phyloP scores from a whole-genome alignment of 2,888 invertebrate genomes.

The Periphyllus acericola region DNA sequence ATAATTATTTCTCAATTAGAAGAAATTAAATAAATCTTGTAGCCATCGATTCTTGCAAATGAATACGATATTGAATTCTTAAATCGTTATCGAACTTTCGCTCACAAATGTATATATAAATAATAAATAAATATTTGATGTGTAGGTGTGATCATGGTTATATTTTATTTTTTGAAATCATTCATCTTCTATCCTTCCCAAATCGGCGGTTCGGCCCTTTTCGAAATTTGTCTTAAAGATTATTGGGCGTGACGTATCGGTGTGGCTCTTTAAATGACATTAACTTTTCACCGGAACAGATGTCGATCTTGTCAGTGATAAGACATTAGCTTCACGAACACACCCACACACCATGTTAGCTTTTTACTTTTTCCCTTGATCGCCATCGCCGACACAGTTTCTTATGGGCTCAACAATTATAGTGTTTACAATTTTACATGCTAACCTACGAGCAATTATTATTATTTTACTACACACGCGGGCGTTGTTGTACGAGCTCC shows the following conservation, averaged over 20 bases:
- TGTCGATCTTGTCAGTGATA: conserved; percentile 54
- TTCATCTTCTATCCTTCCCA: neutral
- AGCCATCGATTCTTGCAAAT: too few relatives aligned
- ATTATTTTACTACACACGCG: conserved; percentile 4
- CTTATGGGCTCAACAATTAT: neutral
- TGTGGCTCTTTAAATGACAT: conserved; percentile 13
- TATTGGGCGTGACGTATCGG: conserved; percentile 24
- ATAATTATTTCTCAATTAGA: too few relatives aligned
- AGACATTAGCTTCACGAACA: conserved; percentile 17
- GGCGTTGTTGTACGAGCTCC: conserved; percentile 15
- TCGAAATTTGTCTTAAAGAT: conserved; percentile 9
- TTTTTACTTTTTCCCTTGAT: neutral
- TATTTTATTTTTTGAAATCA: neutral
- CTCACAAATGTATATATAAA: too few relatives aligned
- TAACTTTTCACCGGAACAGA: conserved; percentile 31
- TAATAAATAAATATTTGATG: too few relatives aligned
- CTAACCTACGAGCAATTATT: conserved; percentile 18
- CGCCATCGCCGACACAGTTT: conserved; percentile 22
- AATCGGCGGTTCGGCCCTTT: conserved; percentile 7
- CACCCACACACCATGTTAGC: conserved; percentile 9
- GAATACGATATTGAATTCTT: too few relatives aligned
- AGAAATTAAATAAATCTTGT: too few relatives aligned
- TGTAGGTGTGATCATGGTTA: too few relatives aligned
- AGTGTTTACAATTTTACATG: neutral
- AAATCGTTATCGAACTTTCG: too few relatives aligned